These are phyloP conservation scores for Cacoxenus indagator DNA, from an alignment of 2,888 invertebrate species.

Conservation along the genomic window DNA sequence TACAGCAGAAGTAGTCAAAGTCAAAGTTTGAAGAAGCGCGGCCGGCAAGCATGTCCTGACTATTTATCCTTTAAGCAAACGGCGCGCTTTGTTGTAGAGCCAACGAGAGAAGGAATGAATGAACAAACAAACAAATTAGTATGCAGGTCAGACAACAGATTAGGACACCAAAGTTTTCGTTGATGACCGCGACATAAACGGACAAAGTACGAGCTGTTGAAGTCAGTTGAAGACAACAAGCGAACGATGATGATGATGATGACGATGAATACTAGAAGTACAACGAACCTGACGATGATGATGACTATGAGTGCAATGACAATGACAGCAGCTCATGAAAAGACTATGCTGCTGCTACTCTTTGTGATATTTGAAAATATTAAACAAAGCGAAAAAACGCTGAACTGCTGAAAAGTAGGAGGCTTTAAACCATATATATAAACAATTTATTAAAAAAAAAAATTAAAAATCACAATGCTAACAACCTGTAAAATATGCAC, in stretches of 20 bases:
- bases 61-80: neutral
- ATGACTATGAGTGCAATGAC: neutral
- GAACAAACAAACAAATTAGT: slow-evolving; percentile 47
- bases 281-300: neutral
- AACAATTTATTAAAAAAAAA: neutral
- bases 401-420: neutral
- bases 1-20: neutral
- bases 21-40: no score
- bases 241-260: neutral
- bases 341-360: neutral
- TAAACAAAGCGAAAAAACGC: neutral
- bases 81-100: neutral
- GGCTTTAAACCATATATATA: neutral
- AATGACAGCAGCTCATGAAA: neutral
- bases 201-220: no score
- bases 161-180: slow-evolving; percentile 59
- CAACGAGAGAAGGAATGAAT: neutral
- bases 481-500: neutral
- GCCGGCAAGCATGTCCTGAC: neutral
- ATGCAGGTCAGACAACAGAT: slow-evolving; percentile 62
- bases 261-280: neutral
- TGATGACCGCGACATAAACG: slow-evolving; percentile 48
- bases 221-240: neutral
- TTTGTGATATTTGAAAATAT: neutral
- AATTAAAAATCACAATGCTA: neutral